Evolutionary conservation across 2,797 vertebrate species (phyloP).

Genomic region (Pipistrellus pipistrellus): DNA sequence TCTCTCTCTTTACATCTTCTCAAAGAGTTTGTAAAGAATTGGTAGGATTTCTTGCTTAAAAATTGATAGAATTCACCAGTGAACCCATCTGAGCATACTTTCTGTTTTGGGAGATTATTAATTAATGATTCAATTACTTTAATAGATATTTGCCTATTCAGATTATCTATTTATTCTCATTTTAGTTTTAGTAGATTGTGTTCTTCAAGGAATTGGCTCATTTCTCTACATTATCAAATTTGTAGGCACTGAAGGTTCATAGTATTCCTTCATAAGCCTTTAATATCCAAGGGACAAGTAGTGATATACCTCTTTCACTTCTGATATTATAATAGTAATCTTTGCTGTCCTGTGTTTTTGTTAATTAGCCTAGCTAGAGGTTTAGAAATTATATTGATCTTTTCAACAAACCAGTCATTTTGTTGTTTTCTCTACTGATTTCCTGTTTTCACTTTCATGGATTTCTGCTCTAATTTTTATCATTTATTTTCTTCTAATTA

Average conservation of each 20-base stretch:
- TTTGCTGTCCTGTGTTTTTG: neutral
- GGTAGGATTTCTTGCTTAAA: neutral
- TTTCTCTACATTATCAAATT: neutral
- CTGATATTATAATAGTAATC: neutral
- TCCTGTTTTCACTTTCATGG: neutral
- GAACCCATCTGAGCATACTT: neutral
- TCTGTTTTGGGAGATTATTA: neutral
- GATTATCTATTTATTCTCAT: neutral
- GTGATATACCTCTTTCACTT: neutral
- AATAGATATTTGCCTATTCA: neutral
- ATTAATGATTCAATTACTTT: neutral
- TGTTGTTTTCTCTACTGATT: neutral
- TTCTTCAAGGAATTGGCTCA: neutral
- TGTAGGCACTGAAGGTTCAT: neutral
- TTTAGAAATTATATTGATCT: neutral
- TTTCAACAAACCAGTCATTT: neutral
- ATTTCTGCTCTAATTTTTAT: conserved; percentile 5
- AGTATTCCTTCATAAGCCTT: neutral
- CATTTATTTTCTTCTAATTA: neutral
- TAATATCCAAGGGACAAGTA: neutral
- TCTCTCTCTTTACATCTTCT: neutral
- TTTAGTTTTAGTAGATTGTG: neutral
- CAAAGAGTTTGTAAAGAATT: neutral
- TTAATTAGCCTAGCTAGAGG: neutral
- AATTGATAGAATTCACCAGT: neutral